Evolutionary conservation across 2,888 invertebrate genomes (phyloP).

Genomic region (Drosophila siamana): DNA sequence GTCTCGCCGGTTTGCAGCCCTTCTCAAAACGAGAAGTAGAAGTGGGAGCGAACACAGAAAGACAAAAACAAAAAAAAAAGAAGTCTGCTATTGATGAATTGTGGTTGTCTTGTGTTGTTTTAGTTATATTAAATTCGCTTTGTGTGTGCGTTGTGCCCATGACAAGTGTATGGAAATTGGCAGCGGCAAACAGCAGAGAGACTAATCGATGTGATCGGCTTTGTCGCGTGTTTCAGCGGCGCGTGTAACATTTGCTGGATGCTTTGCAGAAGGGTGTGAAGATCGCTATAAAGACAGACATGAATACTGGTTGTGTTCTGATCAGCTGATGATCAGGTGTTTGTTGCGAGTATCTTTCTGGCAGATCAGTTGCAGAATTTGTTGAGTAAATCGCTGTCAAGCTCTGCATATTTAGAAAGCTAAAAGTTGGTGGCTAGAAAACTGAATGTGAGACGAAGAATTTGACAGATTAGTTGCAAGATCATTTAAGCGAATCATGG

Average conservation of each 20-base stretch:
- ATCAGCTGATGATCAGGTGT: slow-evolving; percentile 17
- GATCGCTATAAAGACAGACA: not conserved
- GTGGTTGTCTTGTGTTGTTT: not conserved
- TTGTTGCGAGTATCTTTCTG: not conserved
- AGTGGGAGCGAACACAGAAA: too few species aligned
- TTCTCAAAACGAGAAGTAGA: slow-evolving; percentile 45
- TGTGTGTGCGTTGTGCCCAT: slow-evolving; percentile 21
- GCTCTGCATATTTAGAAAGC: not conserved
- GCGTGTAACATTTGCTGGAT: slow-evolving; percentile 20
- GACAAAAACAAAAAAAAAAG: not conserved
- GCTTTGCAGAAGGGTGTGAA: too few species aligned
- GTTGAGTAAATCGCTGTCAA: not conserved
- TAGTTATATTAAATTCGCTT: not conserved
- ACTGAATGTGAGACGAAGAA: not conserved
- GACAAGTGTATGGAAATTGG: slow-evolving; percentile 70
- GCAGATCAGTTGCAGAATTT: not conserved
- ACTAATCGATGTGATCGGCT: slow-evolving; percentile 35
- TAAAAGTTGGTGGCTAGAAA: not conserved
- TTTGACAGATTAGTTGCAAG: not conserved
- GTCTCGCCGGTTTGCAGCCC: slow-evolving; percentile 50
- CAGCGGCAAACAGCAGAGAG: slow-evolving; percentile 33
- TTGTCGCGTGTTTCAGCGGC: slow-evolving; percentile 57
- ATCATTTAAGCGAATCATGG: not conserved
- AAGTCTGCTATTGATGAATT: slow-evolving; percentile 25
- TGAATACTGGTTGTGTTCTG: too few species aligned